Conservation (phyloP, 1,140 invertebrate genomes). For the Ostrea denselamellosa region DNA sequence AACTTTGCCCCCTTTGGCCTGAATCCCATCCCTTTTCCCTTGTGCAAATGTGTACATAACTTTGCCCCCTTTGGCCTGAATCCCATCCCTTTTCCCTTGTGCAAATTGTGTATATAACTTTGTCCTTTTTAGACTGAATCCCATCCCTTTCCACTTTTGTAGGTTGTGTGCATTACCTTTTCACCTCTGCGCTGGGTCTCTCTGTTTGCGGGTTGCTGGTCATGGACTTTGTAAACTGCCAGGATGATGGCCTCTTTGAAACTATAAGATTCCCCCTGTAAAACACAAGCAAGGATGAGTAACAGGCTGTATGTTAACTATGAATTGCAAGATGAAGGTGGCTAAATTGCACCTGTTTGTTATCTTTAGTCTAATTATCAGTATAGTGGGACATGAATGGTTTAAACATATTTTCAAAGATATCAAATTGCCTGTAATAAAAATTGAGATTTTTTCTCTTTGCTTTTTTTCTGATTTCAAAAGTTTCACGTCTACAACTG, state of each 20-base stretch:
- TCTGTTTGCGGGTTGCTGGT: constrained; percentile 77
- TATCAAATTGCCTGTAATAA: too few species aligned
- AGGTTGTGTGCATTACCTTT: constrained; percentile 61
- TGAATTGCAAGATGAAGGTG: background rate
- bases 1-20: constrained; percentile 62
- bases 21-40: constrained; percentile 54
- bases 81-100: background rate
- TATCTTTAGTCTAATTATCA: background rate
- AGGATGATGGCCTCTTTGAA: constrained; percentile 92
- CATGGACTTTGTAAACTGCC: constrained; percentile 92
- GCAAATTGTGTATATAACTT: background rate
- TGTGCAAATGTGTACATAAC: background rate
- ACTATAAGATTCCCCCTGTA: constrained; percentile 93
- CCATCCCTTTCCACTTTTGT: background rate
- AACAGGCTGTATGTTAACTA: background rate
- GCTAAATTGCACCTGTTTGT: background rate
- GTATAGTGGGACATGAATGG: too few species aligned
- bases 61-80: background rate
- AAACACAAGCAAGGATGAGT: constrained; percentile 41
- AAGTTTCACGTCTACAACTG: too few species aligned
- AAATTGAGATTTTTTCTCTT: too few species aligned
- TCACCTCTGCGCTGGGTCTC: constrained; percentile 65
- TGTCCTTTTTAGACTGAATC: background rate
- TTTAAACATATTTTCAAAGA: too few species aligned
- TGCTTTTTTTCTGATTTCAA: too few species aligned